Evolutionary conservation across 2,888 invertebrate genomes (phyloP).

Genomic region (Oscheius myriophilus): DNA sequence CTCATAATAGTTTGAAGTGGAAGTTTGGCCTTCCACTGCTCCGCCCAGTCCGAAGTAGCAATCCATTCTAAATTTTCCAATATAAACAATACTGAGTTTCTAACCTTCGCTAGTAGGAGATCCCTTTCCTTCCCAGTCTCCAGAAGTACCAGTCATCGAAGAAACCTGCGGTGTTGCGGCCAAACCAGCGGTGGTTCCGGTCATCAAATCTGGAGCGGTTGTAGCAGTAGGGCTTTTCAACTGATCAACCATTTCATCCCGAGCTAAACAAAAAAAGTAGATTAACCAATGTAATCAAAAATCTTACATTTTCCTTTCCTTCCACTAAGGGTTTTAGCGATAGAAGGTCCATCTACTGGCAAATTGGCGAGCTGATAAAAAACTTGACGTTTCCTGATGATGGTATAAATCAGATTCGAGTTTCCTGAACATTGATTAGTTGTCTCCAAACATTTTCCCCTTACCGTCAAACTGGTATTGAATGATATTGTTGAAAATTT

Average conservation of each 20-base stretch:
- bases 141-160: conserved; percentile 82
- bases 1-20: conserved; percentile 99
- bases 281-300: neutral
- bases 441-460: neutral
- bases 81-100: neutral
- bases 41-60: conserved; percentile 93
- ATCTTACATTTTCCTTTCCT: conserved; percentile 64
- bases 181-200: conserved; percentile 71
- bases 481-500: conserved; percentile 99
- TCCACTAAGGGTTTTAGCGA: conserved; percentile 79
- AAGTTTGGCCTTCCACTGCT: conserved; percentile 93
- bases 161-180: conserved; percentile 91
- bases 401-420: conserved; percentile 96
- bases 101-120: conserved; percentile 30
- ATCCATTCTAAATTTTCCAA: conserved; percentile 77
- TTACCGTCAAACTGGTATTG: conserved; percentile 97
- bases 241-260: conserved; percentile 57
- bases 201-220: conserved; percentile 40
- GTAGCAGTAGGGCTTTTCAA: conserved; percentile 55
- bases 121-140: conserved; percentile 47
- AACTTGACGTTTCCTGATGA: conserved; percentile 96
- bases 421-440: conserved; percentile 81
- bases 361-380: conserved; percentile 97
- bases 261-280: conserved; percentile 17
- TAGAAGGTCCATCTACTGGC: conserved; percentile 89